A percentile compares a stretch with the other conserved stretches of the same genome.
These are phyloP conservation scores for Paguma larvata DNA, from an alignment of 2,797 vertebrate genomes.

Conservation along the genomic window DNA sequence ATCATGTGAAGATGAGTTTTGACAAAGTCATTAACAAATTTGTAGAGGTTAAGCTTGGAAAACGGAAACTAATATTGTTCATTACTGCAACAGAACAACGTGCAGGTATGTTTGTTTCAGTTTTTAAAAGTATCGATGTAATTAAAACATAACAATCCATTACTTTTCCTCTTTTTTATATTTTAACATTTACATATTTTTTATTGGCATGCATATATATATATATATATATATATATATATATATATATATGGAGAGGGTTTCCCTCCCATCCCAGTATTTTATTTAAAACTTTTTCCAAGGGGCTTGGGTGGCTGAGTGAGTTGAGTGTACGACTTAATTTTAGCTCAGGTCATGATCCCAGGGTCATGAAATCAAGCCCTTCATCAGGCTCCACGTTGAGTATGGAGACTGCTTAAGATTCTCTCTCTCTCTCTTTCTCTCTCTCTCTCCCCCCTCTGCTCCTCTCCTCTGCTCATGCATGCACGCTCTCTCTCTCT, in stretches of 20 bases:
- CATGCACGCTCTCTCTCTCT: too few species aligned
- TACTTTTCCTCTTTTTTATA: neutral
- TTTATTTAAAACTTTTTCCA: neutral
- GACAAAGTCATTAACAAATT: slow-evolving; percentile 30
- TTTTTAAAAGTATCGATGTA: slow-evolving; percentile 1
- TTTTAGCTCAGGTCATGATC: too few species aligned
- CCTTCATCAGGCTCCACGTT: too few species aligned
- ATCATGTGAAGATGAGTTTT: neutral
- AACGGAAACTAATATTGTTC: neutral
- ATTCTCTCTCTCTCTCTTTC: too few species aligned
- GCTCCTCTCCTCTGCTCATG: too few species aligned
- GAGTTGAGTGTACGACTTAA: too few species aligned
- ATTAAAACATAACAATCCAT: neutral
- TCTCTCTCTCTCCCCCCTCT: too few species aligned
- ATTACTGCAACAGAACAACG: neutral
- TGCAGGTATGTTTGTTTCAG: neutral
- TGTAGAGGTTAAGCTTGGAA: neutral
- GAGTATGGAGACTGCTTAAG: too few species aligned
- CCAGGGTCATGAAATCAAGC: too few species aligned
- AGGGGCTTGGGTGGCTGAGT: too few species aligned
- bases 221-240: neutral
- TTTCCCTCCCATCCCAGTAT: neutral
- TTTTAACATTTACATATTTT: slow-evolving; percentile 43
- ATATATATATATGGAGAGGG: neutral
- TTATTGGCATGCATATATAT: neutral